phyloP scores from a whole-genome alignment of 2,888 invertebrate species.

The Caenorhabditis sp. region DNA sequence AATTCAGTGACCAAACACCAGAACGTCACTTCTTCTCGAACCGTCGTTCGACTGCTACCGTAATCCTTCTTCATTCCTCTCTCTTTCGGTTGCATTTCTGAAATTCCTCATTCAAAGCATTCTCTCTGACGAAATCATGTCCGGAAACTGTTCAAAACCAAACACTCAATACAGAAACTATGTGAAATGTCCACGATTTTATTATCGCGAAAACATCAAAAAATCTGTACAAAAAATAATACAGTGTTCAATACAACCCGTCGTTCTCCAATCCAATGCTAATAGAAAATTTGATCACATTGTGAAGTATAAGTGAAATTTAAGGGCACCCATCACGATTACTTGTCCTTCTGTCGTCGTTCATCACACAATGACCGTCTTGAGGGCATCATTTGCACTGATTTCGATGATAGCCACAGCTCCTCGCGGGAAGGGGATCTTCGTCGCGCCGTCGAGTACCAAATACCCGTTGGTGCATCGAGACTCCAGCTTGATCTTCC shows the following conservation, averaged over 20 bases:
- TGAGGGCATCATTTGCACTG: slow-evolving; percentile 85
- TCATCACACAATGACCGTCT: slow-evolving; percentile 54
- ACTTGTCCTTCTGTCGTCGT: not conserved
- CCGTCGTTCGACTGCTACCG: not conserved
- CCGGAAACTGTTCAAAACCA: not conserved
- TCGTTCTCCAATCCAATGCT: slow-evolving; percentile 21
- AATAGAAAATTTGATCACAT: slow-evolving; percentile 11
- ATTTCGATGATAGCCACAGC: slow-evolving; percentile 91
- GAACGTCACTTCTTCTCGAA: not conserved
- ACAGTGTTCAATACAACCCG: slow-evolving; percentile 18
- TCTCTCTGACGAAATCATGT: not conserved
- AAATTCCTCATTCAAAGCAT: not conserved
- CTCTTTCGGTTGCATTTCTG: no score
- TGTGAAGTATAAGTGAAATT: slow-evolving; percentile 7
- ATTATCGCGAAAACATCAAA: slow-evolving; percentile 2
- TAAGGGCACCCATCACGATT: not conserved
- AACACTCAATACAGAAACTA: not conserved
- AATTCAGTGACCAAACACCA: not conserved
- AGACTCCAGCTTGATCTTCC: slow-evolving; percentile 89
- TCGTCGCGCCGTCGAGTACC: slow-evolving; percentile 95
- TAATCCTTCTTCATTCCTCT: no score
- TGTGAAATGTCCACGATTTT: not conserved
- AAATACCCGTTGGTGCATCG: slow-evolving; percentile 91
- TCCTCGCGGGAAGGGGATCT: slow-evolving; percentile 95
- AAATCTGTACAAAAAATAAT: slow-evolving; percentile 8